Base-by-base conservation (phyloP, 2,888 invertebrate genomes). In the Eucriotettix oculatus region DNA sequence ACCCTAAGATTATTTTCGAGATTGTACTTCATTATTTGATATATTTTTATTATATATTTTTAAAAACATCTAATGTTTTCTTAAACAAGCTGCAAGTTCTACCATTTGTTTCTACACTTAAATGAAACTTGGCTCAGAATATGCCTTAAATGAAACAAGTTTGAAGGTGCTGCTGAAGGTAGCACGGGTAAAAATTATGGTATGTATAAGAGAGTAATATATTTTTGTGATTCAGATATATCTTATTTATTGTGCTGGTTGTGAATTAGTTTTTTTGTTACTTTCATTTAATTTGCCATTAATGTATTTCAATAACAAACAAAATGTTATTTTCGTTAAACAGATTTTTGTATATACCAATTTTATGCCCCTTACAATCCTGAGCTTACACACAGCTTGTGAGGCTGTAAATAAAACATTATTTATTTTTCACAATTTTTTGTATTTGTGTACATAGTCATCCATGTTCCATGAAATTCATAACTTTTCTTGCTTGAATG, bases 1-100 rank as follows among this genome's bases (percentile, higher is more conserved):
- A 54, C 29, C 58, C 54, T 54, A 58, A 58, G 58, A 54, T 44
- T 53, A 42, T 16, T 58, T 12, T 58, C 54, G 42, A 48, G 12
- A 48, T 48, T 48, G 48, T 48, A 48, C 14, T n/a, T 48, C 48
- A 48, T 48, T 48, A n/a, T 48, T 48, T 48, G 12, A 48, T 29
- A 29, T 48, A 5, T 48, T 48, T 48, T 48, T 48, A 48, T 48
- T 48, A 48, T 14, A 48, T 14, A n/a, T 48, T 48, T 48, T 48
- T n/a, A 48, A 48, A 14, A n/a, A n/a, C 12, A 48, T 12, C n/a
- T n/a, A 2, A 12, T 48, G 12, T 12, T 3, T 48, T 48, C 12
- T 48, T 48, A 48, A 14, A 48, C 14, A 14, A n/a, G 12, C 12
- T 14, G n/a, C n/a, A 48, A n/a, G 48, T 48, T n/a, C n/a, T n/a